These are phyloP conservation scores for Enteromius mattozi DNA, from an alignment of 2,797 vertebrate species.

Conservation along the genomic window DNA sequence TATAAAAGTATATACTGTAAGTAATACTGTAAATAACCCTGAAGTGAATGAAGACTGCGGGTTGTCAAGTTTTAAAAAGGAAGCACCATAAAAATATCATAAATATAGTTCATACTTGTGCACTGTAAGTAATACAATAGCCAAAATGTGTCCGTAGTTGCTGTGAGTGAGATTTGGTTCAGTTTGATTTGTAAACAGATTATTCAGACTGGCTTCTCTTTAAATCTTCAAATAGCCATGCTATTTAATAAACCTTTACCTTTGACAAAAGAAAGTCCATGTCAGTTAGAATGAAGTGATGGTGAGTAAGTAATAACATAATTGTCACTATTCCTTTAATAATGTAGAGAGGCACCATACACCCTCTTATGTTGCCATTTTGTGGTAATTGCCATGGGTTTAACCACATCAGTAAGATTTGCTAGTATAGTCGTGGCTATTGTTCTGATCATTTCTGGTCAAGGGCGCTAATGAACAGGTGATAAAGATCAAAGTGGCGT, in stretches of 20 bases:
- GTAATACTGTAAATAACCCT: not conserved
- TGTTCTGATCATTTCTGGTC: conserved; percentile 30
- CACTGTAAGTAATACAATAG: no score
- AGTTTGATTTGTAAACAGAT: not conserved
- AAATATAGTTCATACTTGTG: not conserved
- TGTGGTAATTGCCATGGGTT: not conserved
- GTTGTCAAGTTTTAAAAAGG: not conserved
- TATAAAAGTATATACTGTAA: no score
- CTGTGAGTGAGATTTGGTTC: not conserved
- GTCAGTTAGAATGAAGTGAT: not conserved
- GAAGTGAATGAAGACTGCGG: not conserved
- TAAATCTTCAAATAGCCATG: not conserved
- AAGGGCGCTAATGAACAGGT: conserved; percentile 28
- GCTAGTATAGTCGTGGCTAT: conserved; percentile 6
- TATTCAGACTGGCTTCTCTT: not conserved
- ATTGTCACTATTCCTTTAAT: not conserved
- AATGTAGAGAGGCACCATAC: not conserved
- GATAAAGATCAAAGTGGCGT: conserved; percentile 32
- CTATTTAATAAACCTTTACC: not conserved
- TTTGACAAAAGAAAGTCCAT: not conserved
- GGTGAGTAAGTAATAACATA: not conserved
- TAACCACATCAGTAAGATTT: not conserved
- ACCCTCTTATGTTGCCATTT: not conserved
- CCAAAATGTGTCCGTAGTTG: not conserved
- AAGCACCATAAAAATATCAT: not conserved